Evolutionary conservation across 2,888 invertebrate genomes (phyloP).

Genomic region (Malachius bipustulatus): DNA sequence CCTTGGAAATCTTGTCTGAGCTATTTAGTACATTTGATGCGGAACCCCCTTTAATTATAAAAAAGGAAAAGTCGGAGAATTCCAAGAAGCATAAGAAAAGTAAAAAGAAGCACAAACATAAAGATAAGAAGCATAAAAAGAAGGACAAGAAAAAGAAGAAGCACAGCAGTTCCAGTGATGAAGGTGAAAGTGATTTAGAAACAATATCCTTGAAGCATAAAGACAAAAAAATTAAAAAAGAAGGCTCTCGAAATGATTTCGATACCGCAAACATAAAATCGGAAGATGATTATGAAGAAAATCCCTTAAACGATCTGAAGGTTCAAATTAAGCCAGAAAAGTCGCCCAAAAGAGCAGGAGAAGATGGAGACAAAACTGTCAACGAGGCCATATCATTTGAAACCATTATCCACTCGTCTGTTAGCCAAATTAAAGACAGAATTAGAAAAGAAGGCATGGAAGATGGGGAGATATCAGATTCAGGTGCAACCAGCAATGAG

Average conservation of each 20-base stretch:
- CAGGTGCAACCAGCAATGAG: constrained; percentile 19
- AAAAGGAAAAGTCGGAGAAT: constrained; percentile 32
- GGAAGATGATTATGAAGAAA: constrained; percentile 17
- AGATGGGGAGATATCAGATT: constrained; percentile 49
- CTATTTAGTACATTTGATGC: constrained; percentile 69
- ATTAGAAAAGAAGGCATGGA: constrained; percentile 49
- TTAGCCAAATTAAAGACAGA: constrained; percentile 51
- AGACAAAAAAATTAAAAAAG: constrained; percentile 31
- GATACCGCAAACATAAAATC: constrained; percentile 17
- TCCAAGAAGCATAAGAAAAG: constrained; percentile 44
- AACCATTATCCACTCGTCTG: constrained; percentile 51
- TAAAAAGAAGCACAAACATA: constrained; percentile 49
- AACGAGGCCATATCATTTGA: constrained; percentile 59
- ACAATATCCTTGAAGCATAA: constrained; percentile 33
- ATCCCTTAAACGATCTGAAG: constrained; percentile 10
- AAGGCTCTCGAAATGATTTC: constrained; percentile 22
- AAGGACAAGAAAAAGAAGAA: constrained; percentile 37
- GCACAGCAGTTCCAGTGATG: constrained; percentile 27
- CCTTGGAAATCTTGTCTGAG: constrained; percentile 72
- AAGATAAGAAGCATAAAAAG: constrained; percentile 42
- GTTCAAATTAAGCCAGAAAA: constrained; percentile 10
- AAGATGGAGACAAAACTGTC: constrained; percentile 43
- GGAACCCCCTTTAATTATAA: constrained; percentile 44
- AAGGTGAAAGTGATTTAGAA: constrained; percentile 29
- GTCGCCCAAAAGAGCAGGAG: constrained; percentile 10